Evolutionary conservation across 2,113 vertebrate species (phyloP).

Genomic region (Euleptes europaea): DNA sequence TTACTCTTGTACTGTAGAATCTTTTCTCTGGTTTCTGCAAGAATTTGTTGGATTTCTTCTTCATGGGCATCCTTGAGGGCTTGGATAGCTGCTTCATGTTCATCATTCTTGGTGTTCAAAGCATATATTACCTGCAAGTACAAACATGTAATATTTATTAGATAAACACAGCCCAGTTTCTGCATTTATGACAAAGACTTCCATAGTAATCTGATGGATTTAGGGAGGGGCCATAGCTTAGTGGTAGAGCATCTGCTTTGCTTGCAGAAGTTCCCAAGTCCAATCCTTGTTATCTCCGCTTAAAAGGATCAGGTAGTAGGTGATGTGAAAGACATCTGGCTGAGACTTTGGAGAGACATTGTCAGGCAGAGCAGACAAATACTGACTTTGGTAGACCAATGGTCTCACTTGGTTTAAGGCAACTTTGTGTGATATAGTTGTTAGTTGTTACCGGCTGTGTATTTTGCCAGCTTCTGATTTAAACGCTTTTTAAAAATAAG

Average conservation of each 20-base stretch:
- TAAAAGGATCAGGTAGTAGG: too few species aligned
- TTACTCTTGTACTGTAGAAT: conserved; percentile 94
- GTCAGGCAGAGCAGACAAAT: too few species aligned
- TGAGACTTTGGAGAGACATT: too few species aligned
- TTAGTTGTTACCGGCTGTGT: not conserved
- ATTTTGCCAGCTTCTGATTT: not conserved
- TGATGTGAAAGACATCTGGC: too few species aligned
- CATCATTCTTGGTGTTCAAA: conserved; percentile 98
- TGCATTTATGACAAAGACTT: not conserved
- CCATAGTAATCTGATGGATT: not conserved
- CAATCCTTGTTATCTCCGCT: too few species aligned
- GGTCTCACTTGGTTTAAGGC: too few species aligned
- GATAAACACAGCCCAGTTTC: not conserved
- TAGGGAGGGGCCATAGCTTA: too few species aligned
- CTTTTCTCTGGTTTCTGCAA: conserved; percentile 96
- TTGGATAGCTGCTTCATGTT: conserved; percentile 94
- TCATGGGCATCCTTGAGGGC: conserved; percentile 98
- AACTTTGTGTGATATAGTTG: not conserved
- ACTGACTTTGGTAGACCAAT: too few species aligned
- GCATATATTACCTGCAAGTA: conserved; percentile 94
- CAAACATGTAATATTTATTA: conserved; percentile 27
- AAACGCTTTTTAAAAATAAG: not conserved
- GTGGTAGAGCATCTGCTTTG: too few species aligned
- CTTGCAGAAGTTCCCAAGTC: too few species aligned
- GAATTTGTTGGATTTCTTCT: conserved; percentile 98